phyloP scores from a whole-genome alignment of 2,797 vertebrate species.

The Lutjanus campechanus region DNA sequence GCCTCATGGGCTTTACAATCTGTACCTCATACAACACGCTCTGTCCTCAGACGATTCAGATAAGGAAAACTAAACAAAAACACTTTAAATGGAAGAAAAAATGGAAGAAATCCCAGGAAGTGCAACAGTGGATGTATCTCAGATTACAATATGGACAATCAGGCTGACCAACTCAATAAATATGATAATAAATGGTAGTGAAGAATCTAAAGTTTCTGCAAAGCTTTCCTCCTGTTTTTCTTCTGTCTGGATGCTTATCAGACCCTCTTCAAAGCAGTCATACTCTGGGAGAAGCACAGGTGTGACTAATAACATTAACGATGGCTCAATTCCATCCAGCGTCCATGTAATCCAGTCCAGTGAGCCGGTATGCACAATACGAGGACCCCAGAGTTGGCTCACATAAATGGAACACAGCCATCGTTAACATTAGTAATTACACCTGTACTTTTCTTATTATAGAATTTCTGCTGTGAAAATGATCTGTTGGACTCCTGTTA shows the following conservation, averaged over 20 bases:
- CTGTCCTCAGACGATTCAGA: background rate
- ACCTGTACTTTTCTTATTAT: conserved; percentile 20
- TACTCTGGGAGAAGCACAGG: conserved; percentile 8
- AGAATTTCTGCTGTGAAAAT: conserved; percentile 9
- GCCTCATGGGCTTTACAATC: background rate
- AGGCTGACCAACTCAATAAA: background rate
- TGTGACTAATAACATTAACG: conserved; percentile 19
- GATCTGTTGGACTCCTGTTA: background rate
- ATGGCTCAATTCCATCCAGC: conserved; percentile 14
- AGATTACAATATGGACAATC: background rate
- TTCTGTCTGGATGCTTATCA: background rate
- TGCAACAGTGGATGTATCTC: background rate
- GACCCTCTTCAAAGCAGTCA: background rate
- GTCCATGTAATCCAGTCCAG: background rate
- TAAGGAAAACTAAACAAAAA: background rate
- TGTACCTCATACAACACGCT: background rate
- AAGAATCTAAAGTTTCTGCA: background rate
- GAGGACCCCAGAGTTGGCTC: conserved; percentile 18
- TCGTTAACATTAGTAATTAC: conserved; percentile 17
- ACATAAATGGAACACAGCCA: conserved; percentile 7
- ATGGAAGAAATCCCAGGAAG: no score
- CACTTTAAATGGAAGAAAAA: background rate
- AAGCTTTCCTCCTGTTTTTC: conserved; percentile 3
- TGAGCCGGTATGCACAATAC: background rate
- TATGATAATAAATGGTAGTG: background rate